These are phyloP conservation scores for Holotrichia oblita DNA, from an alignment of 1,140 invertebrate species.

Conservation along the genomic window DNA sequence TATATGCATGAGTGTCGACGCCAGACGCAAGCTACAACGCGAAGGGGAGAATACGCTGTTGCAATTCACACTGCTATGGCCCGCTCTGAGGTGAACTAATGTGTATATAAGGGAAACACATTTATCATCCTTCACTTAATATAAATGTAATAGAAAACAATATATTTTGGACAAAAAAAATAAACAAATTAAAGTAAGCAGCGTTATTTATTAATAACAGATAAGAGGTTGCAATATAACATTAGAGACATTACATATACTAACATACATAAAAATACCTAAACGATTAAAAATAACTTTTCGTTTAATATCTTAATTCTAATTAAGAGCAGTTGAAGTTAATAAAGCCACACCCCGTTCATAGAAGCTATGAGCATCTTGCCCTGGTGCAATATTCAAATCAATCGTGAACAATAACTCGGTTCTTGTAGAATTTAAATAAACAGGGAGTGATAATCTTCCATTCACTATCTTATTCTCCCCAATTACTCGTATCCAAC, in stretches of 20 bases:
- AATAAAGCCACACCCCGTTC: conserved; percentile 96
- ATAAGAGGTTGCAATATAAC: not conserved
- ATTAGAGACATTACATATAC: not conserved
- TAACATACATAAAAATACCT: not conserved
- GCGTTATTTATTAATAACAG: not conserved
- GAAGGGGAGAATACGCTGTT: too few species aligned
- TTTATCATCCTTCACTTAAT: too few species aligned
- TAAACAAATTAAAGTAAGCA: too few species aligned
- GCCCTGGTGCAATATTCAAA: conserved; percentile 85
- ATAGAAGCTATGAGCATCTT: conserved; percentile 93
- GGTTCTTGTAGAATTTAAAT: conserved; percentile 94
- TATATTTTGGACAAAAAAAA: too few species aligned
- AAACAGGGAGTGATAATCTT: conserved; percentile 92
- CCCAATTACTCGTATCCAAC: conserved; percentile 75
- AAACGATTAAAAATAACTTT: not conserved
- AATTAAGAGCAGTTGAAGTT: conserved; percentile 90
- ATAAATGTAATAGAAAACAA: too few species aligned
- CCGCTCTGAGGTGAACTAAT: too few species aligned
- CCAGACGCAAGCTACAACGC: too few species aligned
- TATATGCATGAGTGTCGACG: too few species aligned
- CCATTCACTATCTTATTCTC: conserved; percentile 67
- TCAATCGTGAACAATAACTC: conserved; percentile 97
- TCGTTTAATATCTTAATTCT: conserved; percentile 76
- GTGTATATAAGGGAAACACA: too few species aligned
- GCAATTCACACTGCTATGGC: too few species aligned